A percentile compares a stretch with the other conserved stretches of the same genome.
Evolutionary conservation across 1,140 invertebrate species (phyloP).

Genomic region (Drosophila bipectinata): DNA sequence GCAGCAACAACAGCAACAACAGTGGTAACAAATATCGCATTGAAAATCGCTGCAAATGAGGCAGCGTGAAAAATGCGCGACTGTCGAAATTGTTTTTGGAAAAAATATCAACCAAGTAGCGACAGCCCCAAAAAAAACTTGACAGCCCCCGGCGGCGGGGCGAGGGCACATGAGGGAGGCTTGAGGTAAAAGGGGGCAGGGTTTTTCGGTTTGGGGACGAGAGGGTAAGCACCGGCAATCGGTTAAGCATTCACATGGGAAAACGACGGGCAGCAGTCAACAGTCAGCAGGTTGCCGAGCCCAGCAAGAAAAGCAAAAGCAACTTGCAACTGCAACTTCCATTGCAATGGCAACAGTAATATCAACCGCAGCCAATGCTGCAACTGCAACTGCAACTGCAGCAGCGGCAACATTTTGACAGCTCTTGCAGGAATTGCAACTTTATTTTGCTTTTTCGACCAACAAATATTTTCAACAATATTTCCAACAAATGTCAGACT

Average conservation of each 20-base stretch:
- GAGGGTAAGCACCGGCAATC: conserved; percentile 47
- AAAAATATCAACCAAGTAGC: conserved; percentile 64
- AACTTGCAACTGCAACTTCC: conserved; percentile 10
- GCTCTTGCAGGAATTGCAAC: conserved; percentile 73
- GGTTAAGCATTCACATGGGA: conserved; percentile 61
- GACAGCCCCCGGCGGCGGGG: conserved; percentile 6
- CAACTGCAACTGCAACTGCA: conserved; percentile 43
- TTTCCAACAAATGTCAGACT: conserved; percentile 67
- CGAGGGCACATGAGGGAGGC: conserved; percentile 4
- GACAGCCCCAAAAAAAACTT: conserved; percentile 43
- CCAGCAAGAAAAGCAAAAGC: conserved; percentile 19
- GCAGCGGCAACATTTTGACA: conserved; percentile 73
- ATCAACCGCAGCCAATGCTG: conserved; percentile 11
- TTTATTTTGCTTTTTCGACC: conserved; percentile 66
- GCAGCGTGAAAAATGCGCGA: conserved; percentile 66
- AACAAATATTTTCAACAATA: conserved; percentile 39
- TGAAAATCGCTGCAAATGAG: conserved; percentile 70
- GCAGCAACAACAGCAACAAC: conserved; percentile 16
- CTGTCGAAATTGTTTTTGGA: conserved; percentile 73
- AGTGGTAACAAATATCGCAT: conserved; percentile 43
- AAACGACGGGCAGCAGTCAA: conserved; percentile 51
- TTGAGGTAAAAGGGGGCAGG: neutral
- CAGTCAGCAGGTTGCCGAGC: conserved; percentile 48
- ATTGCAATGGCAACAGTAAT: conserved; percentile 37
- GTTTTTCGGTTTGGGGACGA: conserved; percentile 13